These are phyloP conservation scores for Ochropleura leucogaster DNA, from an alignment of 2,888 invertebrate genomes.

Conservation along the genomic window DNA sequence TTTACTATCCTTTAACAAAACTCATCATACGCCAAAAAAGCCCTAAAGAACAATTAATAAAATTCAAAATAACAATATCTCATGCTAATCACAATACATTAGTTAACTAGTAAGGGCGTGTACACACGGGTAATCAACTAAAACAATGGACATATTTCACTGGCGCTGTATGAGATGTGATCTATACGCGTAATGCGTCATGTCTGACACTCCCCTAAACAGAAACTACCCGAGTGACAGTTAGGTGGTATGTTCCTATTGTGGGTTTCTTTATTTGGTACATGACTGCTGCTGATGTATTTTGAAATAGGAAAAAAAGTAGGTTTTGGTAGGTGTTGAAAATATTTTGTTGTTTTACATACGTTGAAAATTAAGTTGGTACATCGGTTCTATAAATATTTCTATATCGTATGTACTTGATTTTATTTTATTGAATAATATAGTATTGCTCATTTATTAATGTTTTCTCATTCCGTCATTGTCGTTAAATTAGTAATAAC, in stretches of 20 bases:
- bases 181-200: slow-evolving; percentile 84
- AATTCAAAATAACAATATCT: slow-evolving; percentile 60
- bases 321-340: too few relatives aligned
- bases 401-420: too few relatives aligned
- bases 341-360: too few relatives aligned
- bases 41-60: slow-evolving; percentile 54
- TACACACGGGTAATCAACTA: slow-evolving; percentile 81
- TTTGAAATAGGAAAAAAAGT: neutral
- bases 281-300: neutral
- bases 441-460: too few relatives aligned
- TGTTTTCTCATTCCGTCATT: neutral
- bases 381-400: neutral
- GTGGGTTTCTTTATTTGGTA: slow-evolving; percentile 24
- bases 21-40: slow-evolving; percentile 41
- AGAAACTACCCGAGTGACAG: slow-evolving; percentile 71
- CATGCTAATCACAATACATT: slow-evolving; percentile 72
- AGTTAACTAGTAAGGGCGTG: slow-evolving; percentile 75
- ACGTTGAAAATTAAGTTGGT: too few relatives aligned
- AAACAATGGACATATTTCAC: slow-evolving; percentile 78
- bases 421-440: too few relatives aligned
- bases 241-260: slow-evolving; percentile 46
- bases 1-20: neutral
- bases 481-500: neutral
- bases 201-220: slow-evolving; percentile 78
- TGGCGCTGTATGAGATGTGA: slow-evolving; percentile 77